Conservation (phyloP, 1,140 invertebrate genomes). For the Trigoniulus corallinus region DNA sequence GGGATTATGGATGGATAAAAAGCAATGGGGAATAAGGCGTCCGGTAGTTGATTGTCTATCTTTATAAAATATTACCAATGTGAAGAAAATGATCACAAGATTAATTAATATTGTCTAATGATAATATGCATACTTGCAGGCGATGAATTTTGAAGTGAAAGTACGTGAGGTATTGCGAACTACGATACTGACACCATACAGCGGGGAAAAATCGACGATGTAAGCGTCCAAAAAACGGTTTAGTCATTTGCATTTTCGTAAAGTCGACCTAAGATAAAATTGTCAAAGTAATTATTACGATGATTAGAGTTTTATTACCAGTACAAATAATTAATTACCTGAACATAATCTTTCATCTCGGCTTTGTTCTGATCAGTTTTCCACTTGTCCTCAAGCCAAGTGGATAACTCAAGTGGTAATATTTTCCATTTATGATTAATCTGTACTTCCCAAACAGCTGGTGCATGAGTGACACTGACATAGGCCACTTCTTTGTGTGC, state of each 20-base stretch:
- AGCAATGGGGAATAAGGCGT: slow-evolving; percentile 57
- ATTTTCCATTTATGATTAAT: slow-evolving; percentile 60
- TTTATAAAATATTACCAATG: slow-evolving; percentile 20
- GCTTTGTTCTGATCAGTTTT: slow-evolving; percentile 45
- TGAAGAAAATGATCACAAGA: slow-evolving; percentile 2
- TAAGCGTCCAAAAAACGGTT: slow-evolving; percentile 65
- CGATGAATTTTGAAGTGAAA: slow-evolving; percentile 49
- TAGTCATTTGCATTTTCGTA: slow-evolving; percentile 69
- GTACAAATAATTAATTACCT: slow-evolving; percentile 16
- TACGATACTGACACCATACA: slow-evolving; percentile 51
- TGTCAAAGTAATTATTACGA: background rate
- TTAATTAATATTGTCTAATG: background rate
- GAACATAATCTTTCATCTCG: slow-evolving; percentile 48
- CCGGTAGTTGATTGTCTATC: slow-evolving; percentile 60
- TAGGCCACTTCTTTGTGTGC: slow-evolving; percentile 40
- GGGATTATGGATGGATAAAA: slow-evolving; percentile 41
- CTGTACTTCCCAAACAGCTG: slow-evolving; percentile 63
- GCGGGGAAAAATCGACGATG: slow-evolving; percentile 54
- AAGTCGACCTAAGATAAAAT: slow-evolving; percentile 49
- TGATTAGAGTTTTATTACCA: background rate
- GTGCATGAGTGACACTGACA: slow-evolving; percentile 42
- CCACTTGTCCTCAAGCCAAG: slow-evolving; percentile 67
- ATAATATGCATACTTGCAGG: slow-evolving; percentile 32
- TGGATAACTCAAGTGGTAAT: slow-evolving; percentile 51
- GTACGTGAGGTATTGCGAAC: slow-evolving; percentile 46